Percentiles rank a stretch among this genome's conserved stretches.
Conservation (phyloP, 2,797 vertebrate genomes). For the Denticeps clupeoides region DNA sequence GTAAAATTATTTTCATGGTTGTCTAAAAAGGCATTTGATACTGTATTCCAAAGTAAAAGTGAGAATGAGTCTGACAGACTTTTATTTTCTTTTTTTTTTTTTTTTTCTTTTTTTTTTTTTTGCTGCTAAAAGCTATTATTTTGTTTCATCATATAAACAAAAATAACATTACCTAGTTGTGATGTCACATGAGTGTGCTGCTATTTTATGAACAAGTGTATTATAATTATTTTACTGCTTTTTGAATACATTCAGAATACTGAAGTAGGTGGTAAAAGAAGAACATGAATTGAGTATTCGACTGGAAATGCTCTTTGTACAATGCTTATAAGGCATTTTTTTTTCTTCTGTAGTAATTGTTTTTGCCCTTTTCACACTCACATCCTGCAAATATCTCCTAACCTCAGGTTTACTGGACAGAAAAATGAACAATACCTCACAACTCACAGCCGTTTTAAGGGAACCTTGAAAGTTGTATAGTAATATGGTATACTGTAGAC, state of each 20-base stretch:
- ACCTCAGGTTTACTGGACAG: slow-evolving; percentile 98
- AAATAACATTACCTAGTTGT: slow-evolving; percentile 97
- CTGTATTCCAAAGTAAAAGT: slow-evolving; percentile 74
- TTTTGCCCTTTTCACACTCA: slow-evolving; percentile 60
- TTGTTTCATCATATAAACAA: slow-evolving; percentile 91
- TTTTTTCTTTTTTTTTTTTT: slow-evolving; percentile 68
- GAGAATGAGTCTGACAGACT: slow-evolving; percentile 71
- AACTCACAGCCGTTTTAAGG: slow-evolving; percentile 61
- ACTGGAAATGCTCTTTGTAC: slow-evolving; percentile 93
- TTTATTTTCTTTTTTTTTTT: slow-evolving; percentile 85
- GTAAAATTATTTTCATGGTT: no score
- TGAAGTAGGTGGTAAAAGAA: slow-evolving; percentile 88
- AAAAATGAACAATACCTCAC: slow-evolving; percentile 71
- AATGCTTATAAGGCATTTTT: slow-evolving; percentile 68
- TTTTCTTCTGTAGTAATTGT: slow-evolving; percentile 47
- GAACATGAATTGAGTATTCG: slow-evolving; percentile 78
- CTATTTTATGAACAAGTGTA: slow-evolving; percentile 99
- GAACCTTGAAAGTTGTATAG: slow-evolving; percentile 47
- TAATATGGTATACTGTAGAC: slow-evolving; percentile 24
- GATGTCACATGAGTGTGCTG: slow-evolving; percentile 99
- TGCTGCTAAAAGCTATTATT: slow-evolving; percentile 99
- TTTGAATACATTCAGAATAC: slow-evolving; percentile 82
- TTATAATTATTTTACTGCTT: slow-evolving; percentile 99
- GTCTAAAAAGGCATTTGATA: slow-evolving; percentile 39
- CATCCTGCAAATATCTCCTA: slow-evolving; percentile 79